These are phyloP conservation scores for Ochlodes sylvanus DNA, from an alignment of 2,888 invertebrate genomes.

Conservation along the genomic window DNA sequence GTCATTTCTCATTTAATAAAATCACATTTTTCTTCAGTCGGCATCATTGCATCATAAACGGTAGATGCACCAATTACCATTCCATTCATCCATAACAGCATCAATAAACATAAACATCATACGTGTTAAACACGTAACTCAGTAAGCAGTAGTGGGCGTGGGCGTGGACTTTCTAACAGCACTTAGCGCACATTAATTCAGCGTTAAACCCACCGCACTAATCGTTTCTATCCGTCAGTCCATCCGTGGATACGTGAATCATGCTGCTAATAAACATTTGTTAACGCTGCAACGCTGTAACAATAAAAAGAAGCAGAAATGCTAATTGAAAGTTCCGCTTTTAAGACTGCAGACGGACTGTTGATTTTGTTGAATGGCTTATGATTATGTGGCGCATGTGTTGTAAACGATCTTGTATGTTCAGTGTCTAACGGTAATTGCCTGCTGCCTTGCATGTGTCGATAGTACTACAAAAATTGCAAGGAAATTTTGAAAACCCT, in stretches of 20 bases:
- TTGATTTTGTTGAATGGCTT: too few species aligned
- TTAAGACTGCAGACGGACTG: neutral
- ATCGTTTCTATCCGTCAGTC: slow-evolving; percentile 7
- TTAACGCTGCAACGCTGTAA: slow-evolving; percentile 3
- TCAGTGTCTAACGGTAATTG: too few species aligned
- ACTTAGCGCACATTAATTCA: slow-evolving; percentile 12
- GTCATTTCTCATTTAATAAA: too few species aligned
- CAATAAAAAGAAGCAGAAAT: slow-evolving; percentile 1
- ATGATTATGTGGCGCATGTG: neutral
- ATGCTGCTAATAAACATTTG: slow-evolving; percentile 12
- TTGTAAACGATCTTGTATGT: too few species aligned
- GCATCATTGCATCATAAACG: too few species aligned
- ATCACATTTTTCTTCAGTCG: too few species aligned
- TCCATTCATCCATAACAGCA: too few species aligned
- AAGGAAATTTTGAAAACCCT: too few species aligned
- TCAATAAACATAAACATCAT: neutral
- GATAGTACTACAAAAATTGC: too few species aligned
- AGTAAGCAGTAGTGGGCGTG: neutral
- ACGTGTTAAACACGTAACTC: neutral
- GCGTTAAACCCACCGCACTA: slow-evolving; percentile 1
- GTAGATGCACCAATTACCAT: too few species aligned
- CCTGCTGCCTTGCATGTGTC: too few species aligned
- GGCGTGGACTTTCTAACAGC: neutral
- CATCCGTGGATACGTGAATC: slow-evolving; percentile 13
- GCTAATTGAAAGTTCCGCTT: slow-evolving; percentile 9